A percentile compares a stretch with the other conserved stretches of the same genome.
These are phyloP conservation scores for Lepilemur ruficaudatus DNA, from an alignment of 2,797 vertebrate genomes.

Conservation along the genomic window DNA sequence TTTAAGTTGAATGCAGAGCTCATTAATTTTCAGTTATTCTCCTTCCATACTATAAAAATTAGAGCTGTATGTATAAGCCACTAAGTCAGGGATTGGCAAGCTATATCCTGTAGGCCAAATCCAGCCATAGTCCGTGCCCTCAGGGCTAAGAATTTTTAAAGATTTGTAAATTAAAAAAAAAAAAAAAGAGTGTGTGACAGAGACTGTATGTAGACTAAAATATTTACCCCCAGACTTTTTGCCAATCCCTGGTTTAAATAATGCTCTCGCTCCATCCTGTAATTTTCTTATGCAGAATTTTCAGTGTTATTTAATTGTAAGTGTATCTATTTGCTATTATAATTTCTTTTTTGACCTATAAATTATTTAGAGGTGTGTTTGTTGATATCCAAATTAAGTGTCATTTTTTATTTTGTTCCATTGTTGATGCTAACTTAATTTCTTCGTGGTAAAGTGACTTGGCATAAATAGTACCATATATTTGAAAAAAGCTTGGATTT, in stretches of 20 bases:
- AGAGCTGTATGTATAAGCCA: background rate
- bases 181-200: background rate
- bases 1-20: background rate
- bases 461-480: background rate
- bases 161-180: background rate
- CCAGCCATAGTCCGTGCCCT: background rate
- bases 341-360: background rate
- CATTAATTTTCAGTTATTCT: background rate
- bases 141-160: background rate
- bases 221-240: background rate
- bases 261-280: background rate
- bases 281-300: slow-evolving; percentile 31
- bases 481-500: background rate
- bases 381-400: background rate
- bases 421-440: background rate
- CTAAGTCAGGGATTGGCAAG: background rate
- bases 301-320: background rate
- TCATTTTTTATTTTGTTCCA: slow-evolving; percentile 3
- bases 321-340: background rate
- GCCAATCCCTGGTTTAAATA: background rate
- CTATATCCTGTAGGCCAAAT: background rate
- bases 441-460: background rate
- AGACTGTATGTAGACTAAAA: background rate
- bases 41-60: background rate
- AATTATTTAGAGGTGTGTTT: background rate